These are phyloP conservation scores for Matsumurasca onukii DNA, from an alignment of 1,140 invertebrate genomes.

Conservation along the genomic window DNA sequence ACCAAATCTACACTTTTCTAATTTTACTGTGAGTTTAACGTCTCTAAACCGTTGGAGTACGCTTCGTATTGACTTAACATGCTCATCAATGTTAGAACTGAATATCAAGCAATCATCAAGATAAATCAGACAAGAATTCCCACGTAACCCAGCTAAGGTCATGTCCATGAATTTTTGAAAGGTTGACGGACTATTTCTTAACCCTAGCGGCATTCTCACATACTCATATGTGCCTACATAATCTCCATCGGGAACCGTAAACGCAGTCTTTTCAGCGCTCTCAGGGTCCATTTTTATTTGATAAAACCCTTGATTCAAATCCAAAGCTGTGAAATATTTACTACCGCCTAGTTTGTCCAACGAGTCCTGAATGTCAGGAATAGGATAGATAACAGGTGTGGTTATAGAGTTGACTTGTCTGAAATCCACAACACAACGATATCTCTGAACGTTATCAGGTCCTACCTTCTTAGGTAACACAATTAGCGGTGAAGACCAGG, in stretches of 20 bases:
- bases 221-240: too few species aligned
- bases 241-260: constrained; percentile 45
- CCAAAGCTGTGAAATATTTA: constrained; percentile 51
- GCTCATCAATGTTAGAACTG: constrained; percentile 19
- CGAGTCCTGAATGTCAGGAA: constrained; percentile 53
- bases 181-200: constrained; percentile 46
- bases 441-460: constrained; percentile 36
- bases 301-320: constrained; percentile 54
- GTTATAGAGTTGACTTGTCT: constrained; percentile 46
- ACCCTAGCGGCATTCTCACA: constrained; percentile 47
- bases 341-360: constrained; percentile 48
- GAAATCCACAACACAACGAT: constrained; percentile 47
- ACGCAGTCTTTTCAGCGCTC: constrained; percentile 51
- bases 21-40: too few species aligned
- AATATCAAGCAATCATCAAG: constrained; percentile 37
- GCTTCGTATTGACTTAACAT: constrained; percentile 30
- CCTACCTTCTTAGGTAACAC: constrained; percentile 31
- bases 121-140: constrained; percentile 36
- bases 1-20: constrained; percentile 44
- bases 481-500: constrained; percentile 30
- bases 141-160: constrained; percentile 42
- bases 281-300: constrained; percentile 50
- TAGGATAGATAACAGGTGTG: constrained; percentile 48
- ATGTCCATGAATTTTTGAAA: constrained; percentile 49
- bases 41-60: constrained; percentile 18